phyloP scores from a whole-genome alignment of 2,797 vertebrate genomes.

The Protonibea diacanthus region DNA sequence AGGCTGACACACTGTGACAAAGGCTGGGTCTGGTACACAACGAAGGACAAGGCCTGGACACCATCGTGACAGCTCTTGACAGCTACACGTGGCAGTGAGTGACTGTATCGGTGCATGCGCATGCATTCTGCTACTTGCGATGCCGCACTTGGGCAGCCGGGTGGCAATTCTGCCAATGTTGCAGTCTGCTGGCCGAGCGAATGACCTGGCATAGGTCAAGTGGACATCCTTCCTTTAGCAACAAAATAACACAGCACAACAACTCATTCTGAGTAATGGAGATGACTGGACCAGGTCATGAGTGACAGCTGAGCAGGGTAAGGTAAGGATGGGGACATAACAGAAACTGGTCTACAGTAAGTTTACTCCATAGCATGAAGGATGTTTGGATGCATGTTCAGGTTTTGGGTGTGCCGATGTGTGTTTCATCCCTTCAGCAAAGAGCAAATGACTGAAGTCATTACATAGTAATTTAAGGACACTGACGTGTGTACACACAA shows the following conservation, averaged over 20 bases:
- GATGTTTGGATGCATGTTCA: constrained; percentile 3
- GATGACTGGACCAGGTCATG: constrained; percentile 68
- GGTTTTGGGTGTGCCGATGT: not conserved
- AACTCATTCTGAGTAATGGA: constrained; percentile 52
- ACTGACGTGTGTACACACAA: not conserved
- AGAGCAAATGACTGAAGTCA: not conserved
- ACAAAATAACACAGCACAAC: constrained; percentile 62
- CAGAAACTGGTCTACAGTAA: constrained; percentile 17
- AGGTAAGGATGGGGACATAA: constrained; percentile 32
- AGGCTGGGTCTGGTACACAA: constrained; percentile 58
- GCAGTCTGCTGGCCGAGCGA: constrained; percentile 68
- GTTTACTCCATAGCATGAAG: constrained; percentile 14
- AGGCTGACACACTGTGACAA: constrained; percentile 75
- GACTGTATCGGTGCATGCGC: constrained; percentile 45
- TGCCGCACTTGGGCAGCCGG: constrained; percentile 55
- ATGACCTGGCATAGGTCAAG: constrained; percentile 70
- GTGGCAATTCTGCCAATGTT: constrained; percentile 67
- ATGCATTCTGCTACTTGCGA: constrained; percentile 56
- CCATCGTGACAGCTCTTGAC: constrained; percentile 67
- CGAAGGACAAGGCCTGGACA: constrained; percentile 65
- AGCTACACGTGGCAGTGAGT: constrained; percentile 67
- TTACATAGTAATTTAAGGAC: not conserved
- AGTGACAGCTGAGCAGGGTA: constrained; percentile 68
- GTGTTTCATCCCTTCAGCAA: not conserved
- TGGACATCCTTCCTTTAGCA: constrained; percentile 66